A percentile compares a stretch with the other conserved stretches of the same genome.
These are phyloP conservation scores for Epirrita christyi DNA, from an alignment of 2,888 invertebrate species.

Conservation along the genomic window DNA sequence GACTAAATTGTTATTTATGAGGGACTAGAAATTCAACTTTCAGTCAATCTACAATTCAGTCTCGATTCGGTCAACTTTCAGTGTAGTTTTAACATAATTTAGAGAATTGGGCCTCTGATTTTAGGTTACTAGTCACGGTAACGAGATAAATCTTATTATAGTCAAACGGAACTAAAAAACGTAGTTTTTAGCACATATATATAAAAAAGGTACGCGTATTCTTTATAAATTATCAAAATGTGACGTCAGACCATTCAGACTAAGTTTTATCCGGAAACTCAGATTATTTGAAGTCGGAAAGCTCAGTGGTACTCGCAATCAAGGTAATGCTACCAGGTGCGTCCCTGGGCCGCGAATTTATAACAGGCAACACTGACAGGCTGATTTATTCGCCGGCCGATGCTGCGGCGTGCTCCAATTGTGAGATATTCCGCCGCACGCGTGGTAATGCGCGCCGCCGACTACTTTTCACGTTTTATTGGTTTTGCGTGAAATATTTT, in stretches of 20 bases:
- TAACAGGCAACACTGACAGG: slow-evolving; percentile 77
- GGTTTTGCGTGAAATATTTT: slow-evolving; percentile 58
- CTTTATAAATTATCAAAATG: too few species aligned
- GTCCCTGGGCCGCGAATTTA: slow-evolving; percentile 73
- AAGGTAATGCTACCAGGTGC: slow-evolving; percentile 80
- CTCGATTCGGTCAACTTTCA: too few species aligned
- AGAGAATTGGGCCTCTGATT: too few species aligned
- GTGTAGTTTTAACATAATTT: too few species aligned
- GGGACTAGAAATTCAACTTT: too few species aligned
- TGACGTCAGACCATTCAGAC: background rate
- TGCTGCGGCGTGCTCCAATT: slow-evolving; percentile 53
- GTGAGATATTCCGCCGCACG: slow-evolving; percentile 66
- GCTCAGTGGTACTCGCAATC: slow-evolving; percentile 60
- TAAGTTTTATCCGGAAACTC: slow-evolving; percentile 1
- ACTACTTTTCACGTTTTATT: slow-evolving; percentile 74
- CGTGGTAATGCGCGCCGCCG: slow-evolving; percentile 58
- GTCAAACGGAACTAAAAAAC: too few species aligned
- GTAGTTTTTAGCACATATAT: too few species aligned
- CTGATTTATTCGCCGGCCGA: slow-evolving; percentile 70
- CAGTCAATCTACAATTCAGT: too few species aligned
- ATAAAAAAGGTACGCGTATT: too few species aligned
- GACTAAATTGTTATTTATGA: too few species aligned
- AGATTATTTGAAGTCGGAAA: slow-evolving; percentile 9
- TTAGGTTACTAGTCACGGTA: too few species aligned
- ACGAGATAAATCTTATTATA: too few species aligned